These are phyloP conservation scores for Chalcosyrphus nemorum DNA, from an alignment of 2,888 invertebrate genomes.

Conservation along the genomic window DNA sequence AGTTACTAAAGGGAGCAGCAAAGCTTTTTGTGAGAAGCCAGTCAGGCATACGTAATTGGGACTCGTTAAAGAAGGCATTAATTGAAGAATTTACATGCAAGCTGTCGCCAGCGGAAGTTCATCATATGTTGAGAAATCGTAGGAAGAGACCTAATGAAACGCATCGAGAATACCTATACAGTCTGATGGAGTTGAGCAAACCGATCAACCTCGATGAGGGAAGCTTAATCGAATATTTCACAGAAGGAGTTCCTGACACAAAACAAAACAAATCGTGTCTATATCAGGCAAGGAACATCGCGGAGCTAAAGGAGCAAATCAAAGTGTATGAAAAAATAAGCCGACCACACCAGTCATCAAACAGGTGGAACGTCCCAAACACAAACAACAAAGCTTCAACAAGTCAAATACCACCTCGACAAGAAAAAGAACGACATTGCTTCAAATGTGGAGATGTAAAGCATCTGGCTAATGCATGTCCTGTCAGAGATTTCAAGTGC, in stretches of 20 bases:
- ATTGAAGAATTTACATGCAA: neutral
- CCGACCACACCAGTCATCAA: neutral
- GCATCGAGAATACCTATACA: slow-evolving; percentile 49
- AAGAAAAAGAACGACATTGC: neutral
- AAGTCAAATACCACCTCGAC: too few species aligned
- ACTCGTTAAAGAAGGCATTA: neutral
- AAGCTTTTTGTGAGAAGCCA: neutral
- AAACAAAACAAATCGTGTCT: slow-evolving; percentile 10
- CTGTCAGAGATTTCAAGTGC: neutral
- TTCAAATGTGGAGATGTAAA: neutral
- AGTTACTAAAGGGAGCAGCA: neutral
- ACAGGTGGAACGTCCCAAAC: neutral
- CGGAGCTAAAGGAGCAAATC: slow-evolving; percentile 23
- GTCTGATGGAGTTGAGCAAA: slow-evolving; percentile 41
- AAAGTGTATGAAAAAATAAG: neutral
- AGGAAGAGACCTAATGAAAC: slow-evolving; percentile 39
- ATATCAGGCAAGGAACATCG: slow-evolving; percentile 14
- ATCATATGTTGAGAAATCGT: neutral
- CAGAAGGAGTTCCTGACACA: slow-evolving; percentile 20
- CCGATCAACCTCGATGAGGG: slow-evolving; percentile 5
- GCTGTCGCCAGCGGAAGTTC: neutral
- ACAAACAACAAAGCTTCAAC: neutral
- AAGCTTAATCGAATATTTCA: slow-evolving; percentile 8
- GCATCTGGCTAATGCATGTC: neutral
- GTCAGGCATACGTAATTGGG: neutral